These are phyloP conservation scores for Phallusia fumigata DNA, from an alignment of 23 tunicate species.

Conservation along the genomic window DNA sequence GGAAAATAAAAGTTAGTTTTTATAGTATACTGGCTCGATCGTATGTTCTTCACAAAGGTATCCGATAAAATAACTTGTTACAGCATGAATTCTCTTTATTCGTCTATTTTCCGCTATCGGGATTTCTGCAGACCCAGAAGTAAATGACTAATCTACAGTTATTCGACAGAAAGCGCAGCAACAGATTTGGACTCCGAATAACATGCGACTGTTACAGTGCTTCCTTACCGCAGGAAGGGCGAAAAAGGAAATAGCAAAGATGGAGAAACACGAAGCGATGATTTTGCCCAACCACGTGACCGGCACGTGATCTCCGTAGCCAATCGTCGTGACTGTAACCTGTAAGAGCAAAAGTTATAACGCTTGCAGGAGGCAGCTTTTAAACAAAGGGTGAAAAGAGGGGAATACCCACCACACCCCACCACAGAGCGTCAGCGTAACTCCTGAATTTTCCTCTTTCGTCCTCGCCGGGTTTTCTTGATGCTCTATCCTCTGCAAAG, in stretches of 20 bases:
- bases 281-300: conserved; percentile 90
- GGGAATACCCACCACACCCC: conserved; percentile 85
- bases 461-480: neutral
- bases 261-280: conserved; percentile 81
- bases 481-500: no score
- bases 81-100: no score
- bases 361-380: neutral
- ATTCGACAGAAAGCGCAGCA: no score
- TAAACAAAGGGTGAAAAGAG: neutral
- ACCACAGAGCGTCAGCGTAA: conserved; percentile 89
- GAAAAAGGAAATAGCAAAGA: conserved; percentile 90
- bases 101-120: no score
- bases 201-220: neutral
- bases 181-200: no score
- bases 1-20: no score
- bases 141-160: no score
- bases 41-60: no score
- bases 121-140: no score
- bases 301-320: conserved; percentile 92
- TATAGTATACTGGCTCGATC: no score
- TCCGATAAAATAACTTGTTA: no score
- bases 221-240: conserved; percentile 90
- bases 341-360: conserved; percentile 16
- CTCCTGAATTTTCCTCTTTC: conserved; percentile 36
- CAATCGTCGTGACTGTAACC: conserved; percentile 94